phyloP scores from a whole-genome alignment of 2,888 invertebrate genomes.

The Antheraea assamensis region DNA sequence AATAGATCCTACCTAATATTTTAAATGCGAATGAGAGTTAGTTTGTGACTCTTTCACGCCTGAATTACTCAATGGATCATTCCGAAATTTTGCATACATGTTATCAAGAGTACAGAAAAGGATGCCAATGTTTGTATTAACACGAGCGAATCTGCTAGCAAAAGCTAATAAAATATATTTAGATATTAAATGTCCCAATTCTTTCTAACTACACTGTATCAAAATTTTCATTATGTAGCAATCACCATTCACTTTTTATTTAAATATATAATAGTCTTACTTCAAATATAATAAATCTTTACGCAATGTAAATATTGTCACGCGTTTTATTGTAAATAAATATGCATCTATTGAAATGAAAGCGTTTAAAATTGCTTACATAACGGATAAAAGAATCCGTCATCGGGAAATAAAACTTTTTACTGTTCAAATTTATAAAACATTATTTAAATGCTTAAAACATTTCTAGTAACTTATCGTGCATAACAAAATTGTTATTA shows the following conservation, averaged over 20 bases:
- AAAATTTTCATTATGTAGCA: too few relatives aligned
- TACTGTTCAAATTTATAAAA: slow-evolving; percentile 24
- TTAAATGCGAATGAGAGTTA: too few relatives aligned
- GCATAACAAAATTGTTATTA: slow-evolving; percentile 21
- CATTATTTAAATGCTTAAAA: slow-evolving; percentile 18
- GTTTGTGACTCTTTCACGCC: too few relatives aligned
- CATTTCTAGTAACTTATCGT: slow-evolving; percentile 5
- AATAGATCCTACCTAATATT: too few relatives aligned
- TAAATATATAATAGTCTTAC: background rate
- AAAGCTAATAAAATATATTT: too few relatives aligned
- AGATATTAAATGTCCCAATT: too few relatives aligned
- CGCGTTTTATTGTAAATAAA: slow-evolving; percentile 60
- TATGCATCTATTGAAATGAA: slow-evolving; percentile 56
- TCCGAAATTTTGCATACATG: too few relatives aligned
- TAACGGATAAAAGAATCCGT: slow-evolving; percentile 59
- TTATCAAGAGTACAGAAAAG: too few relatives aligned
- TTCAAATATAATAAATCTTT: slow-evolving; percentile 2
- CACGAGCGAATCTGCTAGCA: too few relatives aligned
- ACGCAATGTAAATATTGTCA: slow-evolving; percentile 30
- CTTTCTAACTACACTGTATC: too few relatives aligned
- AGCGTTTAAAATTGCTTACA: slow-evolving; percentile 67
- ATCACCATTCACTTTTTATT: background rate
- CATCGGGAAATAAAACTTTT: slow-evolving; percentile 35
- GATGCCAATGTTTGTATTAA: too few relatives aligned
- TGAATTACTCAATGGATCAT: too few relatives aligned